Percentiles rank a stretch among this genome's conserved stretches.
phyloP scores from a whole-genome alignment of 2,113 vertebrate species.

The Bungarus multicinctus region DNA sequence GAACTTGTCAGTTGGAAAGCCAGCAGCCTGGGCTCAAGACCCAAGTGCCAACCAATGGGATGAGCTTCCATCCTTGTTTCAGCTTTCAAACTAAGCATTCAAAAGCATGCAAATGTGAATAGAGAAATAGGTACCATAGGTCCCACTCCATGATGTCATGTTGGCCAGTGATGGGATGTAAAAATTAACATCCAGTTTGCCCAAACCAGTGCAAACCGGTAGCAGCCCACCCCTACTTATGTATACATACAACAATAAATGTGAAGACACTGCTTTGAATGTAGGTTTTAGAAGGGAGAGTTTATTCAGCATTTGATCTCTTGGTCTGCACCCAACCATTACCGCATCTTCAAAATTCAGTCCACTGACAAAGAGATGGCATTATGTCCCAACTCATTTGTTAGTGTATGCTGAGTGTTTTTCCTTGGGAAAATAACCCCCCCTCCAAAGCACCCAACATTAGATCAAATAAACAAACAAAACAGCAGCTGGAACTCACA shows the following conservation, averaged over 20 bases:
- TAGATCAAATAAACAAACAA: background rate
- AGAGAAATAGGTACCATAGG: too few species aligned
- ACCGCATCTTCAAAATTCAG: background rate
- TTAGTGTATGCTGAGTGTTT: background rate
- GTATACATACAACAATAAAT: background rate
- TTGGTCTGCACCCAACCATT: background rate
- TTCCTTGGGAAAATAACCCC: background rate
- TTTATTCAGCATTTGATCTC: background rate
- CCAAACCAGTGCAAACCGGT: too few species aligned
- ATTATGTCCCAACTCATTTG: background rate
- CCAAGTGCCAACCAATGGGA: too few species aligned
- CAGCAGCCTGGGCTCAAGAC: too few species aligned
- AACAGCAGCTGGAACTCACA: too few species aligned
- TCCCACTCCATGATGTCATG: too few species aligned
- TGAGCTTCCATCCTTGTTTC: too few species aligned
- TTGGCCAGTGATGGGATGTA: too few species aligned
- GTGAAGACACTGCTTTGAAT: background rate
- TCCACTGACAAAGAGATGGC: background rate
- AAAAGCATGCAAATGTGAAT: too few species aligned
- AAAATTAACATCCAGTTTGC: too few species aligned
- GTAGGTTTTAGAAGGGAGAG: background rate
- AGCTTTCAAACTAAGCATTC: too few species aligned
- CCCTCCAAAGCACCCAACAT: background rate
- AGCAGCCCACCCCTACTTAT: background rate
- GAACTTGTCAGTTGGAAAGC: too few species aligned